Percentiles rank a stretch among this genome's conserved stretches.
Conservation (phyloP, 2,888 invertebrate genomes). For the Cantharis nigra region DNA sequence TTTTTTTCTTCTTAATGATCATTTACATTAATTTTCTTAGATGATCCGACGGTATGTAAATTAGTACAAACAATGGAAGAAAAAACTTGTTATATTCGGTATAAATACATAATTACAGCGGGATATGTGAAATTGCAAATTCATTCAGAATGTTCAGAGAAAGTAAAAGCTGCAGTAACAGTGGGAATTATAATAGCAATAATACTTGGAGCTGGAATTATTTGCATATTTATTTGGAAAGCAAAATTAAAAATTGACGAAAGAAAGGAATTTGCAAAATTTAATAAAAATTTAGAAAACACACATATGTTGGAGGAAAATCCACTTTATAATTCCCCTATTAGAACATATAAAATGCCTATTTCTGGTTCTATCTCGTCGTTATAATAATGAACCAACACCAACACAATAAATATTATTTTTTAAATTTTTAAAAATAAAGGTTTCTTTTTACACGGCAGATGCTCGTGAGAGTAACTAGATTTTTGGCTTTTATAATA, state of each 20-base stretch:
- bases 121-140: slow-evolving; percentile 16
- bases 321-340: slow-evolving; percentile 60
- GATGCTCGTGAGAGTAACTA: too few relatives aligned
- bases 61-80: slow-evolving; percentile 23
- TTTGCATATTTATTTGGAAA: slow-evolving; percentile 44
- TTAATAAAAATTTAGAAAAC: slow-evolving; percentile 13
- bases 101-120: slow-evolving; percentile 26
- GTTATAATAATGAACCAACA: background rate
- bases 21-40: slow-evolving; percentile 7
- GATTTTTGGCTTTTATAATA: too few relatives aligned
- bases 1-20: background rate
- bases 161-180: slow-evolving; percentile 37
- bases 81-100: slow-evolving; percentile 26
- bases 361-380: background rate
- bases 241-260: slow-evolving; percentile 25
- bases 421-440: too few relatives aligned
- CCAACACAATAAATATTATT: too few relatives aligned
- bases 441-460: too few relatives aligned
- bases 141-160: slow-evolving; percentile 39
- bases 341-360: slow-evolving; percentile 41
- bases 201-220: slow-evolving; percentile 39
- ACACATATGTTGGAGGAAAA: slow-evolving; percentile 49
- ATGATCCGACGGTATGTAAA: slow-evolving; percentile 18
- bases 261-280: slow-evolving; percentile 28
- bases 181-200: slow-evolving; percentile 34